phyloP scores from a whole-genome alignment of 2,797 vertebrate species.

The Tapirus indicus region DNA sequence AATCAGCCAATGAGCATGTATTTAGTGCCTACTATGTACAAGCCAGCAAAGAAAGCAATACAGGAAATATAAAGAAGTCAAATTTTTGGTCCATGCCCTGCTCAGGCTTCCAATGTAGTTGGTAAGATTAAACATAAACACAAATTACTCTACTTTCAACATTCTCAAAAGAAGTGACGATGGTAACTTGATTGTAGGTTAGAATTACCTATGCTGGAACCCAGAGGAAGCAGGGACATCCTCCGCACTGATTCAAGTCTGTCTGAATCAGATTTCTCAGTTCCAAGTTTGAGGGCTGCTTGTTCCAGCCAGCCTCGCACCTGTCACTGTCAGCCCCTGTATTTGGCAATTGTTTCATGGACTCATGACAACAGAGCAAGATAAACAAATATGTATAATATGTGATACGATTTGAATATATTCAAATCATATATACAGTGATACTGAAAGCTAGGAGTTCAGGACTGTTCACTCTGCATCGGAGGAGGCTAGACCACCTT shows the following conservation, averaged over 20 bases:
- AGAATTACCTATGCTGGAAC: background rate
- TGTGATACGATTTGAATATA: background rate
- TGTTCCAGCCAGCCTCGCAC: background rate
- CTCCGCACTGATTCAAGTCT: background rate
- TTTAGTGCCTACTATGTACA: constrained; percentile 66
- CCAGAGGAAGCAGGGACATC: constrained; percentile 16
- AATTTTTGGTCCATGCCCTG: constrained; percentile 27
- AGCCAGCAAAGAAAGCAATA: constrained; percentile 61
- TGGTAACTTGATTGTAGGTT: background rate
- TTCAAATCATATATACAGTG: background rate
- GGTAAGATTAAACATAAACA: constrained; percentile 37
- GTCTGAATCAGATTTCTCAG: constrained; percentile 18
- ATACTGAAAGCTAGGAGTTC: constrained; percentile 31
- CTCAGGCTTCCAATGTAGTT: constrained; percentile 53
- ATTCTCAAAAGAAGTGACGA: background rate
- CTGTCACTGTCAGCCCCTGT: background rate
- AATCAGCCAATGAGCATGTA: background rate
- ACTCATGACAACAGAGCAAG: background rate
- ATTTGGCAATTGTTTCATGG: constrained; percentile 11
- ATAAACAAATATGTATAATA: background rate
- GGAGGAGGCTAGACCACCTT: background rate
- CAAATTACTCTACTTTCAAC: constrained; percentile 9
- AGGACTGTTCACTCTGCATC: background rate
- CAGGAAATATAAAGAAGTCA: constrained; percentile 54
- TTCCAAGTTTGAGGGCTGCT: background rate